Conservation (phyloP, 1,140 invertebrate species). For the Hydropsyche tenuis region DNA sequence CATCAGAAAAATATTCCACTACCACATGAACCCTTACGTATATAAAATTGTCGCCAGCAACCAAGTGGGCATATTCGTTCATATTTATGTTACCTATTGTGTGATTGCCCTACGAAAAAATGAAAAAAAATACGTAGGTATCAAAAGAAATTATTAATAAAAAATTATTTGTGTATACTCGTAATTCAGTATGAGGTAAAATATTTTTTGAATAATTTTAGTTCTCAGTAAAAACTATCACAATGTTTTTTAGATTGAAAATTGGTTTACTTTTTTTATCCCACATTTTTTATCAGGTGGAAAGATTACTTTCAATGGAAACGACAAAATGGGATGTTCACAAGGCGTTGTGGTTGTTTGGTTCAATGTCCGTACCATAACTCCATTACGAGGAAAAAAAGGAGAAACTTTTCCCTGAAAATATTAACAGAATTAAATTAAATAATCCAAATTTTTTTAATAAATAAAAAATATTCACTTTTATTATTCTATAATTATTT, state of each 20-base stretch:
- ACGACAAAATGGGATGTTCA: background rate
- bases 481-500: background rate
- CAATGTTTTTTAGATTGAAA: too few species aligned
- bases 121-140: too few species aligned
- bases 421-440: background rate
- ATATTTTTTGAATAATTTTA: too few species aligned
- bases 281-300: background rate
- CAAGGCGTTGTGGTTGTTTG: background rate
- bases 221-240: too few species aligned
- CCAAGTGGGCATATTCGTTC: background rate
- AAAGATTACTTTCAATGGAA: background rate
- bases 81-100: background rate
- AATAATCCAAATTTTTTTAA: background rate
- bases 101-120: background rate
- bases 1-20: background rate
- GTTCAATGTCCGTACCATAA: background rate
- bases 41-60: background rate
- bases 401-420: background rate
- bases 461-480: background rate
- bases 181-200: too few species aligned
- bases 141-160: too few species aligned
- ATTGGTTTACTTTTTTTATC: background rate
- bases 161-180: too few species aligned
- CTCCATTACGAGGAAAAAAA: background rate
- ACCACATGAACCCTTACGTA: background rate